These are phyloP conservation scores for Catamblyrhynchus diadema DNA, from an alignment of 2,797 vertebrate genomes.

Conservation along the genomic window DNA sequence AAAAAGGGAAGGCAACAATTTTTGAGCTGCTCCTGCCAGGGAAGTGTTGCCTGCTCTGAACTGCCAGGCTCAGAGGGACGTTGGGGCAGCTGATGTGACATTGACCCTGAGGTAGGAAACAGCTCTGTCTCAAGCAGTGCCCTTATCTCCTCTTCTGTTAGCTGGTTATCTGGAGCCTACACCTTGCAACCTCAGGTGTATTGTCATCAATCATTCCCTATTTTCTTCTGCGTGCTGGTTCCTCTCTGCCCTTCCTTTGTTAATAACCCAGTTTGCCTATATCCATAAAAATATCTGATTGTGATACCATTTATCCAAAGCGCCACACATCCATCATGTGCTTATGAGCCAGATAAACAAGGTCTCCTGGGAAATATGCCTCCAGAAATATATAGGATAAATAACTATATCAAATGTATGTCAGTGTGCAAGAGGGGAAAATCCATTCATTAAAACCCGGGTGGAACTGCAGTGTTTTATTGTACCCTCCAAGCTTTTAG, in stretches of 20 bases:
- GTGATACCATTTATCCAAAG: slow-evolving; percentile 68
- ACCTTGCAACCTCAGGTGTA: slow-evolving; percentile 73
- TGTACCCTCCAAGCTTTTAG: slow-evolving; percentile 69
- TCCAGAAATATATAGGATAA: slow-evolving; percentile 71
- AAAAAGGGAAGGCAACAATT: not conserved
- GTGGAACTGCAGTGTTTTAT: slow-evolving; percentile 53
- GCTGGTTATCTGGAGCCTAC: slow-evolving; percentile 68
- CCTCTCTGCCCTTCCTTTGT: slow-evolving; percentile 66
- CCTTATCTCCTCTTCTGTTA: slow-evolving; percentile 34
- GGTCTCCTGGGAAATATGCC: slow-evolving; percentile 65
- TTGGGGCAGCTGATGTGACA: slow-evolving; percentile 35
- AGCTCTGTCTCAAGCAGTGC: not conserved
- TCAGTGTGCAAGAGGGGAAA: slow-evolving; percentile 52
- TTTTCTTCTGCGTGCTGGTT: slow-evolving; percentile 41
- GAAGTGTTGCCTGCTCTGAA: not conserved
- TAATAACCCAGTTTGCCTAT: slow-evolving; percentile 74
- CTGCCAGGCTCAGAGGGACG: not conserved
- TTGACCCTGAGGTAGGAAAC: slow-evolving; percentile 44
- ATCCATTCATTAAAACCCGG: slow-evolving; percentile 68
- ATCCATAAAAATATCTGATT: slow-evolving; percentile 74
- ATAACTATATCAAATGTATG: slow-evolving; percentile 69
- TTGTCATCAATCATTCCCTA: slow-evolving; percentile 70
- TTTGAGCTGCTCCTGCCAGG: not conserved
- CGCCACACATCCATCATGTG: slow-evolving; percentile 67
- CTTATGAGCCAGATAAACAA: slow-evolving; percentile 49